Conservation (phyloP, 37 sponge, comb jelly and placozoan genomes). For the Hormiphora californensis region DNA sequence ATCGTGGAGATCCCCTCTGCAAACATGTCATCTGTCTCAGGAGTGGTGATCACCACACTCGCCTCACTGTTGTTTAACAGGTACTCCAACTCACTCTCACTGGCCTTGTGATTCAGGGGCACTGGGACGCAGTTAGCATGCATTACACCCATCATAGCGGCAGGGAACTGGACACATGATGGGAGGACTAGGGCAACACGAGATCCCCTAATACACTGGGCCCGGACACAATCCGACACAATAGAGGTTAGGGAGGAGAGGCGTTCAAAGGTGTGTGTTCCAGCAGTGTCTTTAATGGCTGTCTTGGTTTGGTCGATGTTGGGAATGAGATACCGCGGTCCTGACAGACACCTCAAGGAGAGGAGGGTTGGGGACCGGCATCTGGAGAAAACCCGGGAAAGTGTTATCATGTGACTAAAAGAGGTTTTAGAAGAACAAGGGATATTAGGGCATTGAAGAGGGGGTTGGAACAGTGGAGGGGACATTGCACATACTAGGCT, state of each 20-base stretch:
- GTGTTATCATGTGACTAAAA: neutral
- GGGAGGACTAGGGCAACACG: conserved; percentile 23
- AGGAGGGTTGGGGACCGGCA: neutral
- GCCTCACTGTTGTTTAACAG: conserved; percentile 47
- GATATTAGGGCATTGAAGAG: neutral
- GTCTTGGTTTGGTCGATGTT: neutral
- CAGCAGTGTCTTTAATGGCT: conserved; percentile 28
- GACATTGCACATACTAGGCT: no score
- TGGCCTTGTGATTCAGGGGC: conserved; percentile 14
- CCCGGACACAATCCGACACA: neutral
- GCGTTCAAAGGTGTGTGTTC: neutral
- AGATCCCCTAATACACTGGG: neutral
- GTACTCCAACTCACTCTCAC: conserved; percentile 42
- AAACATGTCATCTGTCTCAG: conserved; percentile 11
- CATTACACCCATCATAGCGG: conserved; percentile 30
- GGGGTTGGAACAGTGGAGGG: neutral
- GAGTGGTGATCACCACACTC: neutral
- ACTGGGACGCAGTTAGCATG: conserved; percentile 49
- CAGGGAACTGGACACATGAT: conserved; percentile 7
- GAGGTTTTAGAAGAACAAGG: neutral
- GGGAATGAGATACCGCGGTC: conserved; percentile 11
- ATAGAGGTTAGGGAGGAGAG: neutral
- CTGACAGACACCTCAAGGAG: neutral
- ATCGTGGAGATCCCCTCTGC: neutral
- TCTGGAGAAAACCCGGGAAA: neutral